These are phyloP conservation scores for Diphyllodes magnificus DNA, from an alignment of 2,113 vertebrate genomes.

Conservation along the genomic window DNA sequence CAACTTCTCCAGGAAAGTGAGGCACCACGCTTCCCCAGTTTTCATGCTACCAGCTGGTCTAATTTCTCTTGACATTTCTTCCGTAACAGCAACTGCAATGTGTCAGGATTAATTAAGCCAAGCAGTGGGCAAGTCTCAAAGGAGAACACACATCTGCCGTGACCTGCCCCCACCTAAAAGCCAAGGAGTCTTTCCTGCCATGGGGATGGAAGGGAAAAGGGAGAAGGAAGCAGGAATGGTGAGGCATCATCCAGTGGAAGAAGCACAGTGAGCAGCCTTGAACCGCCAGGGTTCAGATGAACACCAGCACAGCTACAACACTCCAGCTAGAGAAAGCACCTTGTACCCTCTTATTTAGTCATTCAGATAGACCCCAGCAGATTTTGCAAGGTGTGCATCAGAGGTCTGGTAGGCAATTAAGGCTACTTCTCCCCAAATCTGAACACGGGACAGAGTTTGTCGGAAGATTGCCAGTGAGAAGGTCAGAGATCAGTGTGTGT, in stretches of 20 bases:
- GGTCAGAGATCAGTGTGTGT: background rate
- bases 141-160: constrained; percentile 26
- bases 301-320: background rate
- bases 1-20: constrained; percentile 1
- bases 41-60: constrained; percentile 27
- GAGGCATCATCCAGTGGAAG: background rate
- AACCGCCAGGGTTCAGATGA: background rate
- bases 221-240: background rate
- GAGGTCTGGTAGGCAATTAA: background rate
- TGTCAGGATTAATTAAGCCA: constrained; percentile 52
- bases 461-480: background rate
- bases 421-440: background rate
- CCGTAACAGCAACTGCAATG: constrained; percentile 35
- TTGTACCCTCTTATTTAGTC: background rate
- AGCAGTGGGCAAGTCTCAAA: constrained; percentile 32
- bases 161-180: constrained; percentile 21
- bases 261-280: background rate
- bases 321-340: background rate
- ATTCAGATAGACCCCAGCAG: background rate
- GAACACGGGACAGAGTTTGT: background rate
- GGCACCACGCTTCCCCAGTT: background rate
- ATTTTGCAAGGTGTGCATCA: background rate
- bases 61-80: constrained; percentile 56
- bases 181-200: background rate
- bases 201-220: background rate